phyloP scores from a whole-genome alignment of 2,113 vertebrate species.

The Propithecus coquereli region DNA sequence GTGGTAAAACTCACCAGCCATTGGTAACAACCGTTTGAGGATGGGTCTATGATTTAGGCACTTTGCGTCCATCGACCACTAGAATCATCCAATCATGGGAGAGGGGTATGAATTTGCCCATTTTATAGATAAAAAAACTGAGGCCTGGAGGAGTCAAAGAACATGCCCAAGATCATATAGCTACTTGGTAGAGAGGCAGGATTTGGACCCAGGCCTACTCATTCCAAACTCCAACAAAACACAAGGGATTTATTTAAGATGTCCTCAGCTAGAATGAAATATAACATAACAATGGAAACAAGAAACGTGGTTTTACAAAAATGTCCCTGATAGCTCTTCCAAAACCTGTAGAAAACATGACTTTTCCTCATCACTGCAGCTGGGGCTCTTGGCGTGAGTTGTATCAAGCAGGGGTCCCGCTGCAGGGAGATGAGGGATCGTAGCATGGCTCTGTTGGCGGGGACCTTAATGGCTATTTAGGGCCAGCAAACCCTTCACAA shows the following conservation, averaged over 20 bases:
- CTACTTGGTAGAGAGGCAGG: background rate
- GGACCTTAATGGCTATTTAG: background rate
- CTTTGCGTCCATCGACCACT: rapidly evolving
- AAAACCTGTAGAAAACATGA: background rate
- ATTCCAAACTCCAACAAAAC: background rate
- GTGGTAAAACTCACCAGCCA: background rate
- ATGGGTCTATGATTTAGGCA: rapidly evolving
- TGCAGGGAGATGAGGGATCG: background rate
- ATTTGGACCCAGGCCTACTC: background rate
- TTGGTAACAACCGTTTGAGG: background rate
- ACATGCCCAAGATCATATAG: rapidly evolving
- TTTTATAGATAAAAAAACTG: background rate
- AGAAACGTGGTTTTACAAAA: background rate
- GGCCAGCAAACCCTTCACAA: background rate
- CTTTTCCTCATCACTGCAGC: background rate
- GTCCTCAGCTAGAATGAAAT: background rate
- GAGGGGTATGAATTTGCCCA: background rate
- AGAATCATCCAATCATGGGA: background rate
- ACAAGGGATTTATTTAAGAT: background rate
- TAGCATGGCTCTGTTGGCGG: background rate
- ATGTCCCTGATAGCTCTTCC: background rate
- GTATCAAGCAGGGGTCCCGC: background rate
- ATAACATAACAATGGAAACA: background rate
- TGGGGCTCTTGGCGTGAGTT: background rate
- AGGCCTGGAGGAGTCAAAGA: background rate